phyloP scores from a whole-genome alignment of 2,888 invertebrate species.

The Alentia gelatinosa region DNA sequence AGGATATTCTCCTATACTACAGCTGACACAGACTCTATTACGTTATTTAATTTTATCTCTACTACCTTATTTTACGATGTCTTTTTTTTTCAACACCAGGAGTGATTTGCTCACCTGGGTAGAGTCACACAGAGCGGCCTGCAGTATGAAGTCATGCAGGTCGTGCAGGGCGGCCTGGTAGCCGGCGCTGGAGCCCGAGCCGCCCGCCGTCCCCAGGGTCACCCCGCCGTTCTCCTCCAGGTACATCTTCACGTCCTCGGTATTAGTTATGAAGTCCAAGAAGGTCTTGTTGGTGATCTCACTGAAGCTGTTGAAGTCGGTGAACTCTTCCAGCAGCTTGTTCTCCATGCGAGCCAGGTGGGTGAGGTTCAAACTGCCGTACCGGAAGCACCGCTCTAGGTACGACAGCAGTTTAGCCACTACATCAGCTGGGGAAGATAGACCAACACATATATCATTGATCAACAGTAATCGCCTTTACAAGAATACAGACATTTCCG shows the following conservation, averaged over 20 bases:
- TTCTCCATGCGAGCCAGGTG: constrained; percentile 75
- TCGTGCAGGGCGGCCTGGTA: not conserved
- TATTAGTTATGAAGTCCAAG: constrained; percentile 70
- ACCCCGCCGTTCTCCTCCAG: constrained; percentile 64
- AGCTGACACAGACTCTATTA: too few species aligned
- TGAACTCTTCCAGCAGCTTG: constrained; percentile 73
- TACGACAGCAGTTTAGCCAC: constrained; percentile 70
- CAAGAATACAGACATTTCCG: too few species aligned
- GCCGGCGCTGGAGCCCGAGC: not conserved
- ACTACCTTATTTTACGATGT: too few species aligned
- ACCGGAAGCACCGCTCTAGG: constrained; percentile 72
- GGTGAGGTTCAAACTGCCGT: constrained; percentile 71
- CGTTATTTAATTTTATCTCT: too few species aligned
- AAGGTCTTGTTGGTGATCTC: constrained; percentile 75
- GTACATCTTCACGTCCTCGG: constrained; percentile 67
- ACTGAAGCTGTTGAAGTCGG: constrained; percentile 68
- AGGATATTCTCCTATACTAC: too few species aligned
- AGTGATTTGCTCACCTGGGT: not conserved
- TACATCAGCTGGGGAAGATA: constrained; percentile 71
- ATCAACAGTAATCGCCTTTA: too few species aligned
- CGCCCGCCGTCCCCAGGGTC: constrained; percentile 60
- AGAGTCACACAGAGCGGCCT: not conserved
- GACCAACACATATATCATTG: too few species aligned
- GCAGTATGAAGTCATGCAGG: constrained; percentile 24
- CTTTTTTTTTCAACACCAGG: not conserved